Evolutionary conservation across 2,797 vertebrate species (phyloP), one percentile per base, ranked within the genome.

Genomic region (Bradypodion pumilum): DNA sequence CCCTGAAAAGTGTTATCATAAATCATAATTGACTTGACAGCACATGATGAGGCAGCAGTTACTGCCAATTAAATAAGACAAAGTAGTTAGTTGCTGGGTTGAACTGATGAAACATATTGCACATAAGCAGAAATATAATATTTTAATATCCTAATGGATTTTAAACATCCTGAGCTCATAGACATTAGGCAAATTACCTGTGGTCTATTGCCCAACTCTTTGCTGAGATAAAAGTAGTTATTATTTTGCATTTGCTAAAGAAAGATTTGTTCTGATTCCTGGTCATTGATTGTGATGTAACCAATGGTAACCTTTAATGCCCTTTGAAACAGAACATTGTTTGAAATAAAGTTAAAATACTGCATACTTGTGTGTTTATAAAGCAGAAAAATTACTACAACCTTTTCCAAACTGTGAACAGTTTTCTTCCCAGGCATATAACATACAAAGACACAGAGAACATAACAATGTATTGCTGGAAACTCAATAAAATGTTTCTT

Each of bases 101-200:
- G 23, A 40, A 8, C 16, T 77, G 84, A 77, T 85, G 59, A 87
- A 82, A 46, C 27, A 70, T 65, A 42, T 23, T 52, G 42, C 73
- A 83, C 76, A 49, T 40, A 81, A 32, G 7, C 65, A 27, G 42
- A 23, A 80, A 29, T 40, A 13, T 7, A 60, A 23, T 15, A 25
- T 81, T 75, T 69, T 27, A 37, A 85, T 83, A 76, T 82, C 69
- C 56, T 16, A 37, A 83, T 76, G n/a, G 49, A 63, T 72, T 72
- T 44, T 29, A 42, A 5, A 19, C 23, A 72, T 8, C 32, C 23
- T 29, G 10, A 35, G 56, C 65, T 7, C 46, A 32, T 46, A 8
- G 74, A 85, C 56, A 60, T 52, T 15, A 0, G 7, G 52, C 40
- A 19, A 13, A 78, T 44, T 10, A 16, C 23, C 5, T 37, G 32